Percentiles rank a stretch among this genome's conserved stretches.
Conservation (phyloP, 2,888 invertebrate genomes). For the Baccha elongata region DNA sequence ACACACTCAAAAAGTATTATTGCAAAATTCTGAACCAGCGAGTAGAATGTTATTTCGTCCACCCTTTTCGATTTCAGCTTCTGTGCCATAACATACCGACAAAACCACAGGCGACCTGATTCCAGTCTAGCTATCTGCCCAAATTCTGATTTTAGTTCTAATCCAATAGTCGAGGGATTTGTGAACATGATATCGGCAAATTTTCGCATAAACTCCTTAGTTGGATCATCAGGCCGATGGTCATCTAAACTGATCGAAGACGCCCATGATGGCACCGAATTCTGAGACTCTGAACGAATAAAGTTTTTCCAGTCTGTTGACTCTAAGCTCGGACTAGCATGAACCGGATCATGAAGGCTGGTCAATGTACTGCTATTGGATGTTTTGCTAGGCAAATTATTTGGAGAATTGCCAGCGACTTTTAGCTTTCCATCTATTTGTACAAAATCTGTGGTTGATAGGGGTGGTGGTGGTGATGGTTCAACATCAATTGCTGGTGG, state of each 20-base stretch:
- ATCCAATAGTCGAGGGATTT: slow-evolving; percentile 84
- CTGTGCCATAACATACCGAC: slow-evolving; percentile 86
- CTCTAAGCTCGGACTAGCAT: slow-evolving; percentile 84
- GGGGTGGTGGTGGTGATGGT: slow-evolving; percentile 74
- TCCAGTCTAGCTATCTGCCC: slow-evolving; percentile 86
- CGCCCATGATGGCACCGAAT: slow-evolving; percentile 86
- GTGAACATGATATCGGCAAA: slow-evolving; percentile 87
- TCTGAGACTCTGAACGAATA: slow-evolving; percentile 84
- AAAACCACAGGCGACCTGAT: slow-evolving; percentile 87
- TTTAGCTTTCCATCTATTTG: slow-evolving; percentile 60
- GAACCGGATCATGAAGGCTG: slow-evolving; percentile 84
- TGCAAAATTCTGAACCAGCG: slow-evolving; percentile 88
- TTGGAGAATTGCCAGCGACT: slow-evolving; percentile 56
- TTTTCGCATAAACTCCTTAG: slow-evolving; percentile 86
- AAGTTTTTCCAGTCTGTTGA: slow-evolving; percentile 83
- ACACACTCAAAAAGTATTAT: slow-evolving; percentile 88
- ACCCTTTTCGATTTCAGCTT: slow-evolving; percentile 86
- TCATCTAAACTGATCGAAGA: slow-evolving; percentile 85
- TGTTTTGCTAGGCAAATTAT: slow-evolving; percentile 77
- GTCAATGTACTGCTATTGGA: slow-evolving; percentile 84
- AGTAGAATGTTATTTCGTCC: slow-evolving; percentile 87
- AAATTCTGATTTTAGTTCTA: slow-evolving; percentile 87
- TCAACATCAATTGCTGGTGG: slow-evolving; percentile 80
- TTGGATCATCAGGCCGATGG: slow-evolving; percentile 85
- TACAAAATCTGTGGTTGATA: slow-evolving; percentile 75